Conservation (phyloP, 2,113 vertebrate genomes). For the Zosterops borbonicus region DNA sequence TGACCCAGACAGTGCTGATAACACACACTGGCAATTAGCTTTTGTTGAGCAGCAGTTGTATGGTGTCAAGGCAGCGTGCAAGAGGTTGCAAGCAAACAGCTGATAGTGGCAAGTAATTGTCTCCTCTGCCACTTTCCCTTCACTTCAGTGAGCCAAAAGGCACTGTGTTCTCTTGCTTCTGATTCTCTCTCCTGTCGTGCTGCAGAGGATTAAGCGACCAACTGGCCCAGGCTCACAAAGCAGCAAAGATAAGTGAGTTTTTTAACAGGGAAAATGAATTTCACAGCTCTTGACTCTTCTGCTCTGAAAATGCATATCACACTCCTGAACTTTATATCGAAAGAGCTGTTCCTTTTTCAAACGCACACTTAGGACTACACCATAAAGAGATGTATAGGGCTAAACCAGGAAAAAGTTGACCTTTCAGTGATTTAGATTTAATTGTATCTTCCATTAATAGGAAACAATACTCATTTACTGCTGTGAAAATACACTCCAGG, state of each 20-base stretch:
- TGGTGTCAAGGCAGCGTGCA: rapidly evolving
- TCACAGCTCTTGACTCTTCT: not conserved
- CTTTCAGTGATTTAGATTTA: not conserved
- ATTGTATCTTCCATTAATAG: not conserved
- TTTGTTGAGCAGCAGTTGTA: not conserved
- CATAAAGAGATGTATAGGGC: not conserved
- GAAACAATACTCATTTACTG: not conserved
- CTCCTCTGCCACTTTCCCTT: rapidly evolving
- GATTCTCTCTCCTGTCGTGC: not conserved
- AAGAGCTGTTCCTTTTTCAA: not conserved
- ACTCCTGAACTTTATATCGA: not conserved
- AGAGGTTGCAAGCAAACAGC: not conserved
- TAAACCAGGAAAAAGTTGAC: not conserved
- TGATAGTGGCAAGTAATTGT: not conserved
- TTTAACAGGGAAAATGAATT: not conserved
- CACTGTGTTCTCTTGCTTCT: not conserved
- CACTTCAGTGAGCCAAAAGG: not conserved
- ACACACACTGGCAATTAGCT: not conserved
- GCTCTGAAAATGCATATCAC: not conserved
- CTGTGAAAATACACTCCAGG: not conserved
- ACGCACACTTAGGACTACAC: not conserved
- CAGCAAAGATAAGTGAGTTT: not conserved
- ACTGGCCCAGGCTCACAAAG: not conserved
- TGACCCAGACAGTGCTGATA: not conserved
- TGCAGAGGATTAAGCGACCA: not conserved